A percentile compares a stretch with the other conserved stretches of the same genome.
Conservation (phyloP, 2,797 vertebrate species). For the Bufotes viridis region DNA sequence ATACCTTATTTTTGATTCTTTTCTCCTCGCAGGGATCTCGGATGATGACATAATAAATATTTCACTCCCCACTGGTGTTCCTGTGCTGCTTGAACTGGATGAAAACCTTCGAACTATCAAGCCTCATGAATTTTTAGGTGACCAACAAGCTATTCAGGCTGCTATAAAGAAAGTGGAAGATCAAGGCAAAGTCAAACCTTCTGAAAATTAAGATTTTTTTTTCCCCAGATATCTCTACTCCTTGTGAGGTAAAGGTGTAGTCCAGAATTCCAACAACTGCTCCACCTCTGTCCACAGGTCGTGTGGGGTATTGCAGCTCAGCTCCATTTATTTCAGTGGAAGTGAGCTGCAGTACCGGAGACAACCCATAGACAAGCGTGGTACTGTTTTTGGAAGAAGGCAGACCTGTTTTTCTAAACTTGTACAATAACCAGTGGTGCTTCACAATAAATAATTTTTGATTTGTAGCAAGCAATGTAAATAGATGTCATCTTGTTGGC, state of each 20-base stretch:
- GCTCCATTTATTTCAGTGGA: neutral
- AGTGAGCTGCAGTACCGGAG: too few relatives aligned
- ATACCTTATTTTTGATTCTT: neutral
- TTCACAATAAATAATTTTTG: slow-evolving; percentile 60
- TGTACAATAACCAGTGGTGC: neutral
- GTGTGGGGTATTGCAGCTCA: neutral
- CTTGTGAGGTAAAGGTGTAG: neutral
- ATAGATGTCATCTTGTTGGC: slow-evolving; percentile 9
- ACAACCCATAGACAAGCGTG: neutral
- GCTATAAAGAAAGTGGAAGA: slow-evolving; percentile 98
- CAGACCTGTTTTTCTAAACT: neutral
- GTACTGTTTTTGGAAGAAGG: neutral
- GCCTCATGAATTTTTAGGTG: slow-evolving; percentile 88
- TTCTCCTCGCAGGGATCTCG: slow-evolving; percentile 83
- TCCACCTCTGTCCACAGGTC: neutral
- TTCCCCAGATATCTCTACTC: neutral
- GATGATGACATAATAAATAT: slow-evolving; percentile 87
- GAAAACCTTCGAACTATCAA: slow-evolving; percentile 85
- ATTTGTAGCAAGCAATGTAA: slow-evolving; percentile 59
- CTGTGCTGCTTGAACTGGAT: slow-evolving; percentile 91
- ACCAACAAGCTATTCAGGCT: slow-evolving; percentile 90
- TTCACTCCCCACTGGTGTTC: slow-evolving; percentile 93
- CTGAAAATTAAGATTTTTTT: slow-evolving; percentile 67
- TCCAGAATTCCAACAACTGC: neutral
- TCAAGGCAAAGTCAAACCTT: slow-evolving; percentile 88